Evolutionary conservation across 1,140 invertebrate species (phyloP).

Genomic region (Dreissena polymorpha): DNA sequence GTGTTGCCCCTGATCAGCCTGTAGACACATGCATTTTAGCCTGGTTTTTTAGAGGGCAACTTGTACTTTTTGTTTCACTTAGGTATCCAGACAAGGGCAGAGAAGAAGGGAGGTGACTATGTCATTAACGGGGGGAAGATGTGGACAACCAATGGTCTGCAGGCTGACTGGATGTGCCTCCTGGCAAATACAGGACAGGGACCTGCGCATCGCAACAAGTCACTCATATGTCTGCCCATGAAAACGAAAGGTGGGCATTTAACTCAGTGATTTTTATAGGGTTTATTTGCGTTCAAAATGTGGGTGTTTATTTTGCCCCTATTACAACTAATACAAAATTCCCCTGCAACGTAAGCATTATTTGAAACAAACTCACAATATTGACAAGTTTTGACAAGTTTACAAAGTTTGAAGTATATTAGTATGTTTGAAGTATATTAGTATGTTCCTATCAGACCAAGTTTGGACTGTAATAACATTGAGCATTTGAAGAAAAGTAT

Average conservation of each 20-base stretch:
- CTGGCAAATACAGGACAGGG: constrained; percentile 82
- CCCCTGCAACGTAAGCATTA: no score
- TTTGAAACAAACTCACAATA: no score
- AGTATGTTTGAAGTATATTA: not conserved
- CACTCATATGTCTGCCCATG: constrained; percentile 84
- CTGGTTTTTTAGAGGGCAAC: no score
- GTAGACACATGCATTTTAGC: no score
- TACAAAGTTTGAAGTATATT: not conserved
- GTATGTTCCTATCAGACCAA: not conserved
- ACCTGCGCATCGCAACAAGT: constrained; percentile 82
- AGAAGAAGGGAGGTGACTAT: constrained; percentile 80
- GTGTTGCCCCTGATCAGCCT: no score
- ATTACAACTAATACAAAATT: no score
- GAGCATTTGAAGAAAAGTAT: not conserved
- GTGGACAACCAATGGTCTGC: constrained; percentile 83
- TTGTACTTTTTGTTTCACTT: not conserved
- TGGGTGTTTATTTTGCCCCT: no score
- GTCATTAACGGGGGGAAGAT: constrained; percentile 84
- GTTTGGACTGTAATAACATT: not conserved
- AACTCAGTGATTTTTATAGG: not conserved
- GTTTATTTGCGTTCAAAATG: not conserved
- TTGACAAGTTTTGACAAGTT: not conserved
- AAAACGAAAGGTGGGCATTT: constrained; percentile 66
- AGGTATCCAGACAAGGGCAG: constrained; percentile 81
- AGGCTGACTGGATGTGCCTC: constrained; percentile 85